phyloP scores from a whole-genome alignment of 2,113 vertebrate species.

The Eleginops maclovinus region DNA sequence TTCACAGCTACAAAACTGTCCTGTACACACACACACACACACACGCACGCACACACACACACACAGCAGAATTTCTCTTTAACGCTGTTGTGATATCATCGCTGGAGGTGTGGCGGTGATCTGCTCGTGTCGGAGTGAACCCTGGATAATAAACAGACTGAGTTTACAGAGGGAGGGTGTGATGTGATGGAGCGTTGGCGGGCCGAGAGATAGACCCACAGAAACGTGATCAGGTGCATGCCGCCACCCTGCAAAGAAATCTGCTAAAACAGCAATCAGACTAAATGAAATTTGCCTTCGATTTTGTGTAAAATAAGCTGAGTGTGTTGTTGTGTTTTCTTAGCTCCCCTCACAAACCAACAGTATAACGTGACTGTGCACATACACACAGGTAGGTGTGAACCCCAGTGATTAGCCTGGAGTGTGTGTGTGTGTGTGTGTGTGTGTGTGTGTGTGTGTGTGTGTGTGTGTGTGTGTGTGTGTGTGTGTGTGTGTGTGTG shows the following conservation, averaged over 20 bases:
- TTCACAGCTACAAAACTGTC: conserved; percentile 59
- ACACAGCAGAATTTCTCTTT: conserved; percentile 16
- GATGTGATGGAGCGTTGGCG: background rate
- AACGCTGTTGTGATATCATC: background rate
- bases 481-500: background rate
- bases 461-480: too few relatives aligned
- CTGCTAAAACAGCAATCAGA: conserved; percentile 42
- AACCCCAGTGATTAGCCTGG: too few relatives aligned
- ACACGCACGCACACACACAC: conserved; percentile 50
- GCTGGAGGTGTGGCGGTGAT: conserved; percentile 1
- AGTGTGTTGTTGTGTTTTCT: conserved; percentile 18
- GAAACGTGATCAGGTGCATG: conserved; percentile 8
- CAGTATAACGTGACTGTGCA: background rate
- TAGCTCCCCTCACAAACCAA: background rate
- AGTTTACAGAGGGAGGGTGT: background rate
- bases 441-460: background rate
- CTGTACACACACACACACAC: conserved; percentile 55
- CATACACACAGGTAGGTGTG: conserved; percentile 21
- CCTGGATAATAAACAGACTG: conserved; percentile 1
- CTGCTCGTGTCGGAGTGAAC: background rate
- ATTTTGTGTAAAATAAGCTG: conserved; percentile 19
- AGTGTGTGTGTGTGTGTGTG: too few relatives aligned
- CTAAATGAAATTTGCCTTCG: conserved; percentile 18
- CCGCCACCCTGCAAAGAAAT: background rate
- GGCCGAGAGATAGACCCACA: background rate